Evolutionary conservation across 2,797 vertebrate genomes (phyloP), one percentile per base, ranked within the genome.

Genomic region (Morelia viridis): DNA sequence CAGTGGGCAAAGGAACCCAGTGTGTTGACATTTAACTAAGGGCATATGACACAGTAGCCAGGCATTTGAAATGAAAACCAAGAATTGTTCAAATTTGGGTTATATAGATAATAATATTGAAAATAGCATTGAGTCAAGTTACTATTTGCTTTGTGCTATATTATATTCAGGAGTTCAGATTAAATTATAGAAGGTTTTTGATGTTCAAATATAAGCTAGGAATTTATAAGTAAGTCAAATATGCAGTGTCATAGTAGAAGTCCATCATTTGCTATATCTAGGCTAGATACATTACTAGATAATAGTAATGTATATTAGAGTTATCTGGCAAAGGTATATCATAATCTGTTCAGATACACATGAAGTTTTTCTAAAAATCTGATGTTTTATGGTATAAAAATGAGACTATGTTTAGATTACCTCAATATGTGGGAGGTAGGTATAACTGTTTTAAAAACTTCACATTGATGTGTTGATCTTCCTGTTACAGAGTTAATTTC

Each of bases 401-500:
- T 56, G 9, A 57, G 28, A 8, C 58, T 50, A 8, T 56, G 50
- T 15, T n/a, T 64, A 46, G 35, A 65, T 88, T 83, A 84, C 8
- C 12, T 83, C 22, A 35, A 19, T 31, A 28, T 15, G 31, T 2
- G 62, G 19, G 13, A 80, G 26, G 13, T 7, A 17, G 11, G 12
- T 83, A 10, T 35, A 80, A 61, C 22, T 41, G 41, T 57, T 89
- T 19, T 89, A 0, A 76, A 93, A 87, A 1, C 62, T 65, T 50
- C 6, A 12, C 1, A 26, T 92, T 92, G 53, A 91, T 89, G 31
- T 62, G 65, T 22, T 85, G 31, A 50, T 68, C 58, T 89, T 88
- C 31, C 24, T 85, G 19, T 58, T 89, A 71, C 28, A 85, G 26
- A 92, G 88, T 60, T 92, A 85, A 89, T 89, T 92, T 50, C 62